A percentile compares a stretch with the other conserved stretches of the same genome.
These are phyloP conservation scores for Tiaroga cobitis DNA, from an alignment of 2,797 vertebrate genomes.

Conservation along the genomic window DNA sequence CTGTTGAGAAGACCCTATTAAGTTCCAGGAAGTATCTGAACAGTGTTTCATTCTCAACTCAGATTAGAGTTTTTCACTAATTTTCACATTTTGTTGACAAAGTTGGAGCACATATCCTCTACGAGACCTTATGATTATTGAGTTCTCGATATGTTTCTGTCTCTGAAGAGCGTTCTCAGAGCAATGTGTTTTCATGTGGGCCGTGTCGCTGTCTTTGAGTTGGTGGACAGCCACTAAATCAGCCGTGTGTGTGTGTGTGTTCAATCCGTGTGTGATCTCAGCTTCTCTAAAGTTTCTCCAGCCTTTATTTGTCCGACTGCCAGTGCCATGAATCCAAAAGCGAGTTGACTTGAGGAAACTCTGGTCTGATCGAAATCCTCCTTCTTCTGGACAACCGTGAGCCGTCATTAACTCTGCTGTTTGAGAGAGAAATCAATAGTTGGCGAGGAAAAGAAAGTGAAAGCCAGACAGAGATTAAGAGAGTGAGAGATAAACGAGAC, in stretches of 20 bases:
- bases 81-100: not conserved
- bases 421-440: slow-evolving; percentile 51
- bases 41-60: too few species aligned
- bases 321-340: not conserved
- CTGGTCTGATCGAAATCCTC: slow-evolving; percentile 50
- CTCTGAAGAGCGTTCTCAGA: not conserved
- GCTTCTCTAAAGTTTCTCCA: slow-evolving; percentile 34
- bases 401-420: slow-evolving; percentile 43
- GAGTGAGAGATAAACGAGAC: slow-evolving; percentile 10
- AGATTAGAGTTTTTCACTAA: too few species aligned
- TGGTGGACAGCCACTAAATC: slow-evolving; percentile 29
- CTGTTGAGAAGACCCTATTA: too few species aligned
- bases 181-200: not conserved
- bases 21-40: too few species aligned
- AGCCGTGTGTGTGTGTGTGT: not conserved
- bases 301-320: slow-evolving; percentile 32
- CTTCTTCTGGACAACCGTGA: slow-evolving; percentile 41
- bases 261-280: slow-evolving; percentile 34
- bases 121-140: not conserved
- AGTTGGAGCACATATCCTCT: not conserved
- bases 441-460: slow-evolving; percentile 28
- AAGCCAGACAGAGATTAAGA: slow-evolving; percentile 3
- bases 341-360: slow-evolving; percentile 1
- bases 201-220: not conserved
- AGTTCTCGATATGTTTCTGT: not conserved